phyloP scores from a whole-genome alignment of 2,113 vertebrate genomes.

The Zosterops hypoxanthus region DNA sequence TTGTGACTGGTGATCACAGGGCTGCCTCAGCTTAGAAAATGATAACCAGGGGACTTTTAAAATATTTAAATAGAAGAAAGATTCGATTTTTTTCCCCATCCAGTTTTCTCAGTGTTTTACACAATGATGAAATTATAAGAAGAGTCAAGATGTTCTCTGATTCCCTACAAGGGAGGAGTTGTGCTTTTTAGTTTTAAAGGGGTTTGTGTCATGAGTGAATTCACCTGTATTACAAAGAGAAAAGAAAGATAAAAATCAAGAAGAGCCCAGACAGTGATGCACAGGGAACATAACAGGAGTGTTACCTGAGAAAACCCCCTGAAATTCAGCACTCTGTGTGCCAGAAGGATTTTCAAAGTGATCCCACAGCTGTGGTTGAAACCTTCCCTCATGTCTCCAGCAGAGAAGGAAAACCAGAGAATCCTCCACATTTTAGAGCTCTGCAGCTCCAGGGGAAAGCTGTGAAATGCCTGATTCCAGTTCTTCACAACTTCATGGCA shows the following conservation, averaged over 20 bases:
- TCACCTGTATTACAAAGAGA: not conserved
- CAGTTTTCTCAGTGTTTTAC: not conserved
- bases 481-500: not conserved
- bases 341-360: not conserved
- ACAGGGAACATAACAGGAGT: not conserved
- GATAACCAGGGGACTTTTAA: not conserved
- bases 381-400: not conserved
- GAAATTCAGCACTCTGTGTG: not conserved
- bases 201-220: not conserved
- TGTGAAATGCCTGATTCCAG: not conserved
- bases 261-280: not conserved
- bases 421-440: not conserved
- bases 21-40: not conserved
- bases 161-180: not conserved
- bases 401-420: not conserved
- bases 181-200: not conserved
- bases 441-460: not conserved
- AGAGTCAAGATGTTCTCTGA: not conserved
- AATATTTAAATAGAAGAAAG: not conserved
- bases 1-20: not conserved
- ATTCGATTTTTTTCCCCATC: not conserved
- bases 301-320: not conserved
- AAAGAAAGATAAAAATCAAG: not conserved
- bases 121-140: not conserved
- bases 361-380: not conserved